Base-by-base conservation (phyloP, 2,888 invertebrate species). In the Heliconius charithonia region DNA sequence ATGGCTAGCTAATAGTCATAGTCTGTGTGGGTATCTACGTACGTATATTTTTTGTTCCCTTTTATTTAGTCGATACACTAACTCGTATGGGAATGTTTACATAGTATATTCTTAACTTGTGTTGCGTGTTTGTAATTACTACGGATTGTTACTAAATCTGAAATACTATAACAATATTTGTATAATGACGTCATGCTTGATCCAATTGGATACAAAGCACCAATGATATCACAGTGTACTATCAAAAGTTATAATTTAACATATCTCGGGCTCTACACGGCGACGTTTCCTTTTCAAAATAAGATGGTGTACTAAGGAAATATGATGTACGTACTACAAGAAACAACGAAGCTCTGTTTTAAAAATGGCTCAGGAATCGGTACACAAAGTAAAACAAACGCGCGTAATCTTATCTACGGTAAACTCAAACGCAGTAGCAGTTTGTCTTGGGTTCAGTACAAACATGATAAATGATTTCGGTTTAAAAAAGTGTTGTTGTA, bases 371-470 rank as follows among this genome's bases (percentile, higher is more conserved):
- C 91, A 87, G 88, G 90, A 93, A 92, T 93, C 91, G 92, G 91
- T 91, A 91, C 91, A 89, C 92, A 90, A 92, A 90, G 89, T 91
- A 94, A 94, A 94, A 92, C 94, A 94, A 93, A 93, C 93, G 89
- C 81, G 84, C 86, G 86, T 91, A 90, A 94, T 95, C 95, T 95
- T 93, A 95, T 95, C 95, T 93, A 89, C 84, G 86, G 90, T 89
- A 95, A 94, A 95, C 94, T 93, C 87, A 93, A 94, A 88, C 91
- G 92, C 93, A 90, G 95, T 94, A 94, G 95, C 95, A 93, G 94
- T 95, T 94, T 95, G 93, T 91, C 92, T 92, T 93, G 89, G 91
- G 93, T 90, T 92, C 91, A 91, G 89, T 89, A 90, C 91, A 94
- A 93, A 94, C 94, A 93, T 92, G 95, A 95, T 94, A 95, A 94